Evolutionary conservation across 2,888 invertebrate genomes (phyloP).

Genomic region (Drosophila algonquin): DNA sequence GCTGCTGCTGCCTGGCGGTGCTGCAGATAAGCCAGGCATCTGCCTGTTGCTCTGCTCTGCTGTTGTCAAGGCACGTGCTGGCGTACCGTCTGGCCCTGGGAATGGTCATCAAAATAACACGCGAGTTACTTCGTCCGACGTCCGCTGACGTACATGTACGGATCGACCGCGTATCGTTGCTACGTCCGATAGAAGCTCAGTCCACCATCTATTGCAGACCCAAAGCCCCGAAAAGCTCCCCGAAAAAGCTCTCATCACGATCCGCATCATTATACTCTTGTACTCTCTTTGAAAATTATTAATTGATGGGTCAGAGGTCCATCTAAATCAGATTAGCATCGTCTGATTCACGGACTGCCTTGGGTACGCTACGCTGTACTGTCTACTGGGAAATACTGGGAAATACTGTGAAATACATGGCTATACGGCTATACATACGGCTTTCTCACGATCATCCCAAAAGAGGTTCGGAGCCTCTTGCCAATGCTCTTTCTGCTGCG

Average conservation of each 20-base stretch:
- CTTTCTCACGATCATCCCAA: constrained; percentile 28
- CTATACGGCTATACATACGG: neutral
- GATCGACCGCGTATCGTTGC: neutral
- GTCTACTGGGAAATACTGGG: neutral
- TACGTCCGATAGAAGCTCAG: neutral
- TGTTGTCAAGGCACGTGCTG: constrained; percentile 37
- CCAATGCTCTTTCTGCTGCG: neutral
- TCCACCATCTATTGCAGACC: neutral
- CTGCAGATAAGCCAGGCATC: neutral
- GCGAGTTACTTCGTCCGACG: constrained; percentile 15
- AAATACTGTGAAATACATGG: no score
- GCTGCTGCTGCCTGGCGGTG: neutral
- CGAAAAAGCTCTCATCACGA: no score
- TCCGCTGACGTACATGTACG: constrained; percentile 1
- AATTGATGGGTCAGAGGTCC: constrained; percentile 33
- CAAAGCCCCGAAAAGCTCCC: constrained; percentile 16
- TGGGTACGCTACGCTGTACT: neutral
- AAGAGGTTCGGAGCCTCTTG: neutral
- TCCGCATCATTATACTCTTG: neutral
- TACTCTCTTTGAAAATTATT: constrained; percentile 6
- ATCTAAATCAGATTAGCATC: constrained; percentile 16
- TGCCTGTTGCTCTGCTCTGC: neutral
- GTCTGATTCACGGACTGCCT: constrained; percentile 7
- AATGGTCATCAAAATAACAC: constrained; percentile 14
- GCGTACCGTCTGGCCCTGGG: constrained; percentile 20